Evolutionary conservation across 2,888 invertebrate genomes (phyloP), one percentile per base, ranked within the genome.

Genomic region (Megalurothrips usitatus): DNA sequence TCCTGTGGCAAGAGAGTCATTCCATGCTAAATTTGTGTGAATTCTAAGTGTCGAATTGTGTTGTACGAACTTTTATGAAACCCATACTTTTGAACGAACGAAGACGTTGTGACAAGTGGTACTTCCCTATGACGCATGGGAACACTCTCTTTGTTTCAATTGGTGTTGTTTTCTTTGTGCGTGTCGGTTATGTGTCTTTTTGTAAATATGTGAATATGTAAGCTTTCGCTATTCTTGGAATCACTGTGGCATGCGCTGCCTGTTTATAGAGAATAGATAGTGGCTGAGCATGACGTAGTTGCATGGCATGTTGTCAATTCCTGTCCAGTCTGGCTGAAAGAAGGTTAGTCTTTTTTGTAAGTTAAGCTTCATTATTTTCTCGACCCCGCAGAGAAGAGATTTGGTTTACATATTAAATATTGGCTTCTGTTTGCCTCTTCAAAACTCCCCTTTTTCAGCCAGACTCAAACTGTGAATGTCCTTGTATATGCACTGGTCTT

Each of bases 101-200:
- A 2, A 43, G 34, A 43, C 34, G 34, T 43, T 43, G 6, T 4
- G 6, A 43, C 8, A 58, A 4, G 1, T 14, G 58, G 52, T 17
- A 58, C 17, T 17, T 19, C 1, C 1, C 19, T 58, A 58, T 58
- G 11, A 87, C 88, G 88, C 87, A 81, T 87, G 87, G 84, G 85
- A 87, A 87, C 86, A 85, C 84, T 87, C 88, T 88, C 86, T 85
- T 86, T 88, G 86, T 87, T 89, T 89, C 89, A 89, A 89, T 89
- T 89, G 89, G 88, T 89, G 89, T 89, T 89, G 89, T 87, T 75
- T 82, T 82, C 81, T 82, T 80, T 82, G 82, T 82, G 81, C 82
- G 58, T 80, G 58, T 68, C 47, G 75, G 68, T 68, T 68, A 80
- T 19, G 34, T 80, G 68, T 68, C 68, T 26, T 10, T 26, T 8